A percentile compares a stretch with the other conserved stretches of the same genome.
Conservation (phyloP, 2,888 invertebrate genomes). For the Leptinotarsa haldemani region DNA sequence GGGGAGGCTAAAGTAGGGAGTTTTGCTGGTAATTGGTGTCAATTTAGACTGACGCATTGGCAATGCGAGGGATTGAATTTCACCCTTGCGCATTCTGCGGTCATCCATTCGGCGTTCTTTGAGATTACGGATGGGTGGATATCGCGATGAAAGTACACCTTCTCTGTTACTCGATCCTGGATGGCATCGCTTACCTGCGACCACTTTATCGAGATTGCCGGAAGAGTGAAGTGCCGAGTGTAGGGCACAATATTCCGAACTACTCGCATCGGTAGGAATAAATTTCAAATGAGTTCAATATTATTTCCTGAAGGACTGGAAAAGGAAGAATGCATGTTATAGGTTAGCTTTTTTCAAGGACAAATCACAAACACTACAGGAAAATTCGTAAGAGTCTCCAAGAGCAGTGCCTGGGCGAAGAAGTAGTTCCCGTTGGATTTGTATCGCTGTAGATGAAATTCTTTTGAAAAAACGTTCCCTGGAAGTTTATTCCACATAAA, state of each 20-base stretch:
- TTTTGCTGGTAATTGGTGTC: conserved; percentile 76
- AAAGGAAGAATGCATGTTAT: too few relatives aligned
- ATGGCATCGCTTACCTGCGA: conserved; percentile 5
- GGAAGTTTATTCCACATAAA: too few relatives aligned
- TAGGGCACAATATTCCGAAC: too few relatives aligned
- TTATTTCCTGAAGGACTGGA: too few relatives aligned
- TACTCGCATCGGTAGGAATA: not conserved
- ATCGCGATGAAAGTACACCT: conserved; percentile 2
- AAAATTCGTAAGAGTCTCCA: too few relatives aligned
- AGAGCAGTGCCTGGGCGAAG: too few relatives aligned
- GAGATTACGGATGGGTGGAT: conserved; percentile 32
- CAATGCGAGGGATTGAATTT: conserved; percentile 66
- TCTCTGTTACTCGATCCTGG: conserved; percentile 6
- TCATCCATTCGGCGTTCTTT: conserved; percentile 51
- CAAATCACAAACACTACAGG: too few relatives aligned
- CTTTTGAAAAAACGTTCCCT: too few relatives aligned
- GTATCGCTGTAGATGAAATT: too few relatives aligned
- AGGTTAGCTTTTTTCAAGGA: too few relatives aligned
- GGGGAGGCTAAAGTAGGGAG: conserved; percentile 64
- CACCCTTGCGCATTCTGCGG: conserved; percentile 59
- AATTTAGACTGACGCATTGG: conserved; percentile 74
- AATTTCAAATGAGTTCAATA: too few relatives aligned
- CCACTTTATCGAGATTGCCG: conserved; percentile 1
- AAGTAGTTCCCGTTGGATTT: too few relatives aligned
- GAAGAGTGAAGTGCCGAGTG: not conserved